A percentile compares a stretch with the other conserved stretches of the same genome.
Evolutionary conservation across 2,797 vertebrate species (phyloP).

Genomic region (Oreortyx pictus): DNA sequence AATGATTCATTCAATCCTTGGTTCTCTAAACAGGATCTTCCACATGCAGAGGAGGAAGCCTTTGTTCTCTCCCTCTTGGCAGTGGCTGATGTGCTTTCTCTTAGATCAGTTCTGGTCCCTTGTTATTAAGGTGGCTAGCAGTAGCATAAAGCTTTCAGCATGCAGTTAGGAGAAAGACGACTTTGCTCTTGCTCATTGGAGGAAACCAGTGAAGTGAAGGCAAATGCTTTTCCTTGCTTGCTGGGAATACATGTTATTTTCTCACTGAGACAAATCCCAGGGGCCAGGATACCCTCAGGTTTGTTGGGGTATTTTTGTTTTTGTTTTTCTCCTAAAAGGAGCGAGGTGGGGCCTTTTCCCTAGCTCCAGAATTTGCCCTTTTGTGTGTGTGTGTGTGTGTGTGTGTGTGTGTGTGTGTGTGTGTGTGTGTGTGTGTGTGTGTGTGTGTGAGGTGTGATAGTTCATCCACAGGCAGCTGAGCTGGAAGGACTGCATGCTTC

Average conservation of each 20-base stretch:
- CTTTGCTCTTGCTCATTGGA: too few relatives aligned
- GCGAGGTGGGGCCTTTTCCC: too few relatives aligned
- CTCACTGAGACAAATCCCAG: accelerated
- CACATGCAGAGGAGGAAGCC: too few relatives aligned
- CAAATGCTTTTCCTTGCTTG: not conserved
- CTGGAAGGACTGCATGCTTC: too few relatives aligned
- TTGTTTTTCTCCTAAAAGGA: too few relatives aligned
- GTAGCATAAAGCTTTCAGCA: accelerated
- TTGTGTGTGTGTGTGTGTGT: too few relatives aligned
- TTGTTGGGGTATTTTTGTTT: not conserved
- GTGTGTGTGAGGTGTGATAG: too few relatives aligned
- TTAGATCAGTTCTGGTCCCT: not conserved
- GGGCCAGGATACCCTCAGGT: accelerated
- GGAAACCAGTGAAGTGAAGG: not conserved
- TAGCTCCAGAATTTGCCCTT: too few relatives aligned
- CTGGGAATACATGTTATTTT: accelerated
- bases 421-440: too few relatives aligned
- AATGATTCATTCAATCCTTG: not conserved
- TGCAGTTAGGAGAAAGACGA: accelerated
- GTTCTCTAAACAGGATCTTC: not conserved
- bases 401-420: too few relatives aligned
- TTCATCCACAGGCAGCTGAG: too few relatives aligned
- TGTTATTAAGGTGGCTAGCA: accelerated
- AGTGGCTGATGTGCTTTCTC: accelerated
- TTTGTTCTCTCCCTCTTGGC: accelerated